phyloP scores from a whole-genome alignment of 1,140 invertebrate species.

The Nebria ingens region DNA sequence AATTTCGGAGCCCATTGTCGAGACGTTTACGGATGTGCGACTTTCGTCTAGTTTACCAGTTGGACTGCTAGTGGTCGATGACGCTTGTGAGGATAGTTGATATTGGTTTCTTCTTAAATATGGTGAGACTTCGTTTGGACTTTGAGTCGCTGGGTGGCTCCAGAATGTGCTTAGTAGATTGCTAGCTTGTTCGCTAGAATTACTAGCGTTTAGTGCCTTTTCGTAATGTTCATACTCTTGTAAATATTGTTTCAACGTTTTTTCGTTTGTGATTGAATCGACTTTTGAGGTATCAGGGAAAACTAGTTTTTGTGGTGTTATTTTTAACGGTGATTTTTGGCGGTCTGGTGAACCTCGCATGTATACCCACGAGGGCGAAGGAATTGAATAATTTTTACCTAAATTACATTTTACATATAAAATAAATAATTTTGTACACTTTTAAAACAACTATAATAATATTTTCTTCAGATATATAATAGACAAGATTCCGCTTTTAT shows the following conservation, averaged over 20 bases:
- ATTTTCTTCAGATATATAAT: background rate
- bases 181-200: conserved; percentile 19
- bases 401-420: conserved; percentile 13
- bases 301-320: background rate
- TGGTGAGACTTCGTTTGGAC: conserved; percentile 40
- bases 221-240: conserved; percentile 26
- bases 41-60: conserved; percentile 36
- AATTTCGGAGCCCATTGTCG: conserved; percentile 37
- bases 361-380: conserved; percentile 27
- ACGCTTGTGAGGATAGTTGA: conserved; percentile 41
- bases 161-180: conserved; percentile 41
- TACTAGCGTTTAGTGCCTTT: conserved; percentile 21
- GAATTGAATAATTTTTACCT: conserved; percentile 26
- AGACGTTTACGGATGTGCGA: conserved; percentile 34
- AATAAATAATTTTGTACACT: conserved; percentile 8
- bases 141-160: conserved; percentile 43
- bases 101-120: conserved; percentile 41
- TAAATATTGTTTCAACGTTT: conserved; percentile 35
- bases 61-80: conserved; percentile 36
- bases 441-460: background rate
- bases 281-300: conserved; percentile 26
- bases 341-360: conserved; percentile 13
- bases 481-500: too few species aligned
- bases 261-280: conserved; percentile 37
- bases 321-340: conserved; percentile 1